phyloP scores from a whole-genome alignment of 1,140 invertebrate genomes.

The Proales similis region DNA sequence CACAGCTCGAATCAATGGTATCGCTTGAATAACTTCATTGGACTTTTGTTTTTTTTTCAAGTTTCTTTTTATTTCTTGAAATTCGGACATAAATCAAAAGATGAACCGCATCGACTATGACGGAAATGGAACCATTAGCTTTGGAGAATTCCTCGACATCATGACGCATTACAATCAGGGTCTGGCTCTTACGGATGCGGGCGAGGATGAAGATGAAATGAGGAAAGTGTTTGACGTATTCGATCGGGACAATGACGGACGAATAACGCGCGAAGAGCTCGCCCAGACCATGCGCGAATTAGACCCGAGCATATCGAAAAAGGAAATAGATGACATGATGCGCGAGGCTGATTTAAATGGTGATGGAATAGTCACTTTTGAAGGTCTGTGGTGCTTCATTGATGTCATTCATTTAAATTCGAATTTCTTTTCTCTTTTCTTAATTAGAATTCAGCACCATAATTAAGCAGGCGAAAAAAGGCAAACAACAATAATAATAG shows the following conservation, averaged over 20 bases:
- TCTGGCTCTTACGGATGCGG: background rate
- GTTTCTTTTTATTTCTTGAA: background rate
- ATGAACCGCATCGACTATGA: slow-evolving; percentile 14
- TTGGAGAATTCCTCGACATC: slow-evolving; percentile 17
- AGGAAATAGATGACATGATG: slow-evolving; percentile 37
- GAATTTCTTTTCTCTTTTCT: slow-evolving; percentile 7
- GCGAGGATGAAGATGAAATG: background rate
- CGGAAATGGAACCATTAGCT: slow-evolving; percentile 1
- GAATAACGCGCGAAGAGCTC: background rate
- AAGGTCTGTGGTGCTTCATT: slow-evolving; percentile 12
- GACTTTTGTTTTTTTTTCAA: background rate
- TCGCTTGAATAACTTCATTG: background rate
- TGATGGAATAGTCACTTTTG: slow-evolving; percentile 32
- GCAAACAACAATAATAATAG: no score
- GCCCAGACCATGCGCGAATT: slow-evolving; percentile 9
- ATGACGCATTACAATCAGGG: no score
- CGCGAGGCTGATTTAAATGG: slow-evolving; percentile 16
- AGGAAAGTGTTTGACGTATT: slow-evolving; percentile 8
- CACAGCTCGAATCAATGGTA: slow-evolving; percentile 22
- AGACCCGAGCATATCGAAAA: slow-evolving; percentile 2
- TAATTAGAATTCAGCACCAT: slow-evolving; percentile 24
- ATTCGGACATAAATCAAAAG: background rate
- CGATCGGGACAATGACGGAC: slow-evolving; percentile 22
- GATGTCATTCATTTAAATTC: background rate
- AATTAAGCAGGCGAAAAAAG: no score